phyloP scores from a whole-genome alignment of 2,888 invertebrate species.

The Molanna angustata region DNA sequence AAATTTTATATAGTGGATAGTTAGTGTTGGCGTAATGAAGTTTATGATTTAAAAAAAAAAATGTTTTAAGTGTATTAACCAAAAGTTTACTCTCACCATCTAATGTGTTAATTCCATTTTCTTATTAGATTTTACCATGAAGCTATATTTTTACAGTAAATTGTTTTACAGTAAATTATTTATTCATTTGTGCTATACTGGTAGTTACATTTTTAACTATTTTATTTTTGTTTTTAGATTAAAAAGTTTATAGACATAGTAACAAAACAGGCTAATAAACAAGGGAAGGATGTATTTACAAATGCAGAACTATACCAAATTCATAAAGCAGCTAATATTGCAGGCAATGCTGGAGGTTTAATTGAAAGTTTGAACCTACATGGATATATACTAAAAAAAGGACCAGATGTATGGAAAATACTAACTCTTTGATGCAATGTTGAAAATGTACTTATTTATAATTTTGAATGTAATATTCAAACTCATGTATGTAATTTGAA shows the following conservation, averaged over 20 bases:
- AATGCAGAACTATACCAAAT: conserved; percentile 73
- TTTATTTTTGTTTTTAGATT: conserved; percentile 54
- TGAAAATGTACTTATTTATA: not conserved
- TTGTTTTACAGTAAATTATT: too few species aligned
- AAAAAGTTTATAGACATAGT: conserved; percentile 70
- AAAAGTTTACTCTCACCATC: too few species aligned
- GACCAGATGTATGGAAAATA: conserved; percentile 66
- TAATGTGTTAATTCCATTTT: too few species aligned
- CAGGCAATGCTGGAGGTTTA: conserved; percentile 65
- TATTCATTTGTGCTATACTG: too few species aligned
- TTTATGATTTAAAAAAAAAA: too few species aligned
- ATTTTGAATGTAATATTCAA: not conserved
- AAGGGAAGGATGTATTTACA: conserved; percentile 71
- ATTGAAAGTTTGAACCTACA: conserved; percentile 79
- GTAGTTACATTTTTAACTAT: too few species aligned
- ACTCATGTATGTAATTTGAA: not conserved
- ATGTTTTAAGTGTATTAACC: too few species aligned
- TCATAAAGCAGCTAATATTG: conserved; percentile 62
- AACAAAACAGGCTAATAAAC: conserved; percentile 61
- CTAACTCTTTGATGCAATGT: conserved; percentile 40
- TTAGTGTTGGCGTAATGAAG: too few species aligned
- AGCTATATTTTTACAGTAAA: too few species aligned
- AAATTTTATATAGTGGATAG: too few species aligned
- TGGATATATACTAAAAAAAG: conserved; percentile 82
- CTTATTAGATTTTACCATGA: too few species aligned